Percentiles rank a stretch among this genome's conserved stretches.
phyloP scores from a whole-genome alignment of 2,888 invertebrate genomes.

The Unio delphinus region DNA sequence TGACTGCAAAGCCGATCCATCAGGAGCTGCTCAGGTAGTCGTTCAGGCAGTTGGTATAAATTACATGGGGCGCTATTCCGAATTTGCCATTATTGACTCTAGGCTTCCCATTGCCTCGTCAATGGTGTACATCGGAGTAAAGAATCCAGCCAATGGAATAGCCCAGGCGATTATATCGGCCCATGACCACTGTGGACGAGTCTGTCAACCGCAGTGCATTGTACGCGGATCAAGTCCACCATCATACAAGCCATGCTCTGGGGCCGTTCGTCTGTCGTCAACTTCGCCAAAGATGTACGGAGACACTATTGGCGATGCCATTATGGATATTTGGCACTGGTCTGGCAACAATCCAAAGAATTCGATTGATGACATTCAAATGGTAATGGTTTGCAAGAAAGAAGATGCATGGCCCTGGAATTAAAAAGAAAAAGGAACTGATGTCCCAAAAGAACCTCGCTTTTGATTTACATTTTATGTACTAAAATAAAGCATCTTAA shows the following conservation, averaged over 20 bases:
- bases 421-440: no score
- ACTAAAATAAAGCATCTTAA: no score
- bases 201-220: constrained; percentile 50
- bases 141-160: constrained; percentile 14
- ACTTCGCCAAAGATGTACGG: constrained; percentile 38
- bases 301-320: constrained; percentile 22
- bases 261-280: constrained; percentile 38
- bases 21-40: constrained; percentile 33
- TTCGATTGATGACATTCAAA: no score
- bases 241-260: constrained; percentile 43
- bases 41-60: constrained; percentile 51
- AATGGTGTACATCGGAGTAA: constrained; percentile 45
- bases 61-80: constrained; percentile 50
- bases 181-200: constrained; percentile 49
- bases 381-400: no score
- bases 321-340: constrained; percentile 13
- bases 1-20: not conserved
- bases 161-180: constrained; percentile 43
- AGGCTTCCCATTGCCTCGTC: constrained; percentile 41
- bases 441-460: no score
- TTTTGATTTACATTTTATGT: no score
- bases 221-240: constrained; percentile 14
- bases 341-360: no score
- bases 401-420: no score
- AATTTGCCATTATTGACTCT: constrained; percentile 47